Base-by-base conservation (phyloP, 1,140 invertebrate species). In the Hyles euphorbiae region DNA sequence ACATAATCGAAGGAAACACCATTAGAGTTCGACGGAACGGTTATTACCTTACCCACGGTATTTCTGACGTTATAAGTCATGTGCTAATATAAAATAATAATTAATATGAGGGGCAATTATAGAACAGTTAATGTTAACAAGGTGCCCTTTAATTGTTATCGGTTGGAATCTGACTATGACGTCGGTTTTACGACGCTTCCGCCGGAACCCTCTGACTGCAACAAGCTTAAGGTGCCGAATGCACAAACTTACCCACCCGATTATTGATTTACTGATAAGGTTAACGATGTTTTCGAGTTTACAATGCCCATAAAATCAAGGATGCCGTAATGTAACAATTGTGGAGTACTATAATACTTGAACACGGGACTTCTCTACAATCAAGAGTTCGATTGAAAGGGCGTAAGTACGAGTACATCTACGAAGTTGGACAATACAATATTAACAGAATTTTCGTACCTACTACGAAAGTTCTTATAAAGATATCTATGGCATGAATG, bases 121-220 rank as follows among this genome's bases (percentile, higher is more conserved):
- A 77, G 79, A 83, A 76, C 80, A 71, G 76, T 84, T 83, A 82
- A 79, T 62, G 79, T 78, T 84, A 87, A 88, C 80, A 84, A 84
- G 83, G 77, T 77, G 78, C 65, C 65, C 77, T 75, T 78, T 81
- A 77, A 78, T 82, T 70, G 75, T 78, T 88, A 88, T 88, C 83
- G 9, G 66, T 64, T 63, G 68, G 70, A 80, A 80, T 81, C 79
- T 76, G 76, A 67, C 69, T 70, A 61, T 78, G 77, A 70, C 53
- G 77, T 64, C 54, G 66, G 74, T 76, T 75, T 84, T 86, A 88
- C 70, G 73, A 68, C 75, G 72, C 71, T 83, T 88, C 83, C 85
- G 83, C 67, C 56, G 63, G 69, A 74, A 72, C 71, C 71, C 72
- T 58, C 60, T 53, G 61, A 55, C 62, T 63, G 65, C 73, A 63